These are phyloP conservation scores for Catalaphyllia jardinei DNA, from an alignment of 64 coral and sea anemone species.

Conservation along the genomic window DNA sequence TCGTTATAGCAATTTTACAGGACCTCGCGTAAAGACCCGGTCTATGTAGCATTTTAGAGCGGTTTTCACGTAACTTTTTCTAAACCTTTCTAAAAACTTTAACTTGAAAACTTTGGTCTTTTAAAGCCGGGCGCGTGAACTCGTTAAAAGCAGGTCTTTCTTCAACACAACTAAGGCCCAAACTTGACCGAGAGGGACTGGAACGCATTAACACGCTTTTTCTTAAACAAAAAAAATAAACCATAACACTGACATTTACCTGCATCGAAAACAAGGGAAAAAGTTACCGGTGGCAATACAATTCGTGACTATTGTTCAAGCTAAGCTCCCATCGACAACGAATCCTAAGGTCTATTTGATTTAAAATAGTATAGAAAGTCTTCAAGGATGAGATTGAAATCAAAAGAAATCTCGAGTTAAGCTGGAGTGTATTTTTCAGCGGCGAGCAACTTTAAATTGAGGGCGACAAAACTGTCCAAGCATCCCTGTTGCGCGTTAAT, in stretches of 20 bases:
- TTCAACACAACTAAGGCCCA: too few species aligned
- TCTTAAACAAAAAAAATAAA: not conserved
- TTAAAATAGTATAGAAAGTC: not conserved
- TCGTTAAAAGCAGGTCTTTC: too few species aligned
- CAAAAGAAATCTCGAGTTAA: not conserved
- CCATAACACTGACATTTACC: not conserved
- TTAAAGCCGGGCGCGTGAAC: too few species aligned
- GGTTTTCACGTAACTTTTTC: too few species aligned
- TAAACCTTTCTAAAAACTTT: too few species aligned
- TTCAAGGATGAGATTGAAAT: not conserved
- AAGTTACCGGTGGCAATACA: constrained; percentile 11
- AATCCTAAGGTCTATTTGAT: not conserved
- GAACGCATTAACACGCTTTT: not conserved
- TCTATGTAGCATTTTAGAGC: too few species aligned
- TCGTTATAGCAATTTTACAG: too few species aligned
- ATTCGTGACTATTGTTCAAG: not conserved
- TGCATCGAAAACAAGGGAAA: constrained; percentile 5
- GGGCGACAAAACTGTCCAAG: not conserved
- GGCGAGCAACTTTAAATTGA: not conserved
- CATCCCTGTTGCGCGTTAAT: not conserved
- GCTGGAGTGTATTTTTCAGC: not conserved
- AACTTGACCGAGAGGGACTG: not conserved
- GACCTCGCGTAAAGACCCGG: too few species aligned
- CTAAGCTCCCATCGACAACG: not conserved
- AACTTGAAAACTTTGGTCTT: too few species aligned